phyloP scores from a whole-genome alignment of 2,888 invertebrate species.

The Andrena minutula region DNA sequence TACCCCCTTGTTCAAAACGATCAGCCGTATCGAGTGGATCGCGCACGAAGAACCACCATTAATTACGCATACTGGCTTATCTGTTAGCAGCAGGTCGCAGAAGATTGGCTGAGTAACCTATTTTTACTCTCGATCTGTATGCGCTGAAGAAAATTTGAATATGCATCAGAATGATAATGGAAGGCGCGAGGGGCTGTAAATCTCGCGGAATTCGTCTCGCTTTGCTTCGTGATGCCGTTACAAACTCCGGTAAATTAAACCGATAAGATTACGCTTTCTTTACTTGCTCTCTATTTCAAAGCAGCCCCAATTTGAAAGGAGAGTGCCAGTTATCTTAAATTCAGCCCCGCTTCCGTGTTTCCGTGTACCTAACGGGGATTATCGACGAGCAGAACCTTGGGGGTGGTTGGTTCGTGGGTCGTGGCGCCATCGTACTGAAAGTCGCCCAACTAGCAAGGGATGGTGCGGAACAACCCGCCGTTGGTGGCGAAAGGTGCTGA shows the following conservation, averaged over 20 bases:
- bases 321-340: background rate
- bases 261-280: slow-evolving; percentile 15
- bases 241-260: slow-evolving; percentile 28
- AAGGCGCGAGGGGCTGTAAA: slow-evolving; percentile 37
- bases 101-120: slow-evolving; percentile 48
- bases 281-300: background rate
- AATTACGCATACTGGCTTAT: slow-evolving; percentile 53
- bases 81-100: slow-evolving; percentile 21
- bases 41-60: slow-evolving; percentile 48
- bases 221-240: slow-evolving; percentile 18
- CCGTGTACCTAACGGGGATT: slow-evolving; percentile 11
- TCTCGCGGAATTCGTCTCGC: slow-evolving; percentile 43
- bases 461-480: slow-evolving; percentile 48
- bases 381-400: slow-evolving; percentile 22
- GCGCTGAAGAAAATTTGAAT: slow-evolving; percentile 53
- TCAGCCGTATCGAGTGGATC: slow-evolving; percentile 22
- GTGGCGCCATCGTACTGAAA: slow-evolving; percentile 67
- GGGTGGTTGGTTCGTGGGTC: slow-evolving; percentile 22
- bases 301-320: background rate
- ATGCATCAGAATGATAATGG: slow-evolving; percentile 60
- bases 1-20: slow-evolving; percentile 18
- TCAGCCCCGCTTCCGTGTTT: background rate
- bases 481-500: slow-evolving; percentile 15
- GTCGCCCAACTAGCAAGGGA: slow-evolving; percentile 50
- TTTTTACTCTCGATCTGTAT: slow-evolving; percentile 54